phyloP scores from a whole-genome alignment of 2,113 vertebrate genomes.

The Rhegmatorhina hoffmannsi region DNA sequence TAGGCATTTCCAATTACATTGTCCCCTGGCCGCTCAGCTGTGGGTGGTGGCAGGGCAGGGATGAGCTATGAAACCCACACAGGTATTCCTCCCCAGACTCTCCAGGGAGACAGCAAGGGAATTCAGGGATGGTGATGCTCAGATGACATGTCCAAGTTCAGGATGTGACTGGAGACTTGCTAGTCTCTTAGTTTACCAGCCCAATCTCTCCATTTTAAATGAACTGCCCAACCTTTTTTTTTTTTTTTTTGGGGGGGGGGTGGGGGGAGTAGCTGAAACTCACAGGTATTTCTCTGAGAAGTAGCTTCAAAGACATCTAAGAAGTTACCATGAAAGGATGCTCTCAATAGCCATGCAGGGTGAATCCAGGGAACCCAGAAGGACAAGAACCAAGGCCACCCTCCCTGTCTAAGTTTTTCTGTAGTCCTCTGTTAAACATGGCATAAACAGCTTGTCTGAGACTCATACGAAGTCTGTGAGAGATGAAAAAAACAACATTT shows the following conservation, averaged over 20 bases:
- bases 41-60: neutral
- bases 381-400: neutral
- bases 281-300: neutral
- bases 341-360: neutral
- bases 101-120: fast-evolving
- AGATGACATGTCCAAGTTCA: neutral
- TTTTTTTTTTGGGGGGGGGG: too few relatives aligned
- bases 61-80: neutral
- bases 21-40: neutral
- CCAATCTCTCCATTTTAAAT: neutral
- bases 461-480: neutral
- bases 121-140: neutral
- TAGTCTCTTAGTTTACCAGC: neutral
- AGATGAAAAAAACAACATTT: neutral
- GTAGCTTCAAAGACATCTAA: neutral
- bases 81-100: neutral
- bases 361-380: neutral
- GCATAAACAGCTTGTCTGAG: neutral
- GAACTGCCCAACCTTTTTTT: neutral
- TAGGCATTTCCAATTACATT: neutral
- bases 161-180: neutral
- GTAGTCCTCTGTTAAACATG: neutral
- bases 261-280: neutral
- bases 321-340: neutral
- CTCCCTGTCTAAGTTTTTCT: neutral